phyloP scores from a whole-genome alignment of 2,888 invertebrate genomes.

The Tineola bisselliella region DNA sequence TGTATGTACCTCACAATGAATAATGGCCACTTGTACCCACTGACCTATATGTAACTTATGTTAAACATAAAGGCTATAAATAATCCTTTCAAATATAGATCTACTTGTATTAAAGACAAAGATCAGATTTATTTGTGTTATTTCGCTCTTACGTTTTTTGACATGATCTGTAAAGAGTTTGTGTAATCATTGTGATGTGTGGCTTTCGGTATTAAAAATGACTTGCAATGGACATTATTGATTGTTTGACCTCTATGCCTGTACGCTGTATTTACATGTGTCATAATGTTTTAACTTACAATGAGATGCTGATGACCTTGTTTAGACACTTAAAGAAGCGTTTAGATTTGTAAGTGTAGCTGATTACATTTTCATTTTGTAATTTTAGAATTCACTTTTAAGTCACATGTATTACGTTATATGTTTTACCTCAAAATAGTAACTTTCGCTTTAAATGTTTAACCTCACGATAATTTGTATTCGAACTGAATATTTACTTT shows the following conservation, averaged over 20 bases:
- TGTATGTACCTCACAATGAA: constrained; percentile 3
- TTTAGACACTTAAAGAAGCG: neutral
- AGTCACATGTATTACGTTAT: no score
- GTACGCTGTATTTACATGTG: constrained; percentile 1
- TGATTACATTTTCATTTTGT: neutral
- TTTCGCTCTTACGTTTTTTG: neutral
- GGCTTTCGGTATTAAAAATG: constrained; percentile 1
- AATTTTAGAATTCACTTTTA: no score
- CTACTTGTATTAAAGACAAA: neutral
- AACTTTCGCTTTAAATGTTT: no score
- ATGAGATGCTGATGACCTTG: neutral
- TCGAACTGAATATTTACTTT: no score
- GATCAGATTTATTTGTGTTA: neutral
- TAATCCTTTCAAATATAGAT: neutral
- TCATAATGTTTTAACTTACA: constrained; percentile 3
- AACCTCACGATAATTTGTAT: no score
- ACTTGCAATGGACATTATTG: constrained; percentile 11
- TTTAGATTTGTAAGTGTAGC: neutral
- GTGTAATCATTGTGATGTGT: constrained; percentile 9
- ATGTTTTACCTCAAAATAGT: no score
- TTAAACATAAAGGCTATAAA: neutral
- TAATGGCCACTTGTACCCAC: constrained; percentile 8
- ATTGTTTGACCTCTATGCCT: constrained; percentile 9
- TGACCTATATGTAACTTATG: constrained; percentile 12
- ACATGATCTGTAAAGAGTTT: neutral